Base-by-base conservation (phyloP, 2,113 vertebrate genomes). In the Tyrannus savana region DNA sequence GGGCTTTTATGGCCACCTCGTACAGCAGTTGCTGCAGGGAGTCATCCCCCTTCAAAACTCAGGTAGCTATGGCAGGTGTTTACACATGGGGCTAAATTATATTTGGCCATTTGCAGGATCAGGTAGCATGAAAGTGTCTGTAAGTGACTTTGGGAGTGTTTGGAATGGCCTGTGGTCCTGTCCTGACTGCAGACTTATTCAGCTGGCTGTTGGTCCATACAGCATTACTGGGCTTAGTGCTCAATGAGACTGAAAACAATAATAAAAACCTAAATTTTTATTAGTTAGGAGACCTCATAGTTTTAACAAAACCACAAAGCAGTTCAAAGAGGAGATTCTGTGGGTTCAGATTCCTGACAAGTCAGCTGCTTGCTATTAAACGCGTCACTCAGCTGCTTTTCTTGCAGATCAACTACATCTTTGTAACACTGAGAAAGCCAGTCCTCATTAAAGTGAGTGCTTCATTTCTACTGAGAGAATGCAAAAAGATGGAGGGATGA, bases 311-410 rank as follows among this genome's bases (percentile, higher is more conserved):
- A 55, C 41, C 59, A 66, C 7, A 4, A 69, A 93, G 72, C 7
- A 7, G 47, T 64, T 90, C 73, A 86, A 72, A 95, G 68, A 69
- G 84, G 50, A 63, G 59, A 71, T 84, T 83, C 85, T 90, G 85
- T 46, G 47, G 59, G 59, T 52, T 81, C 82, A 71, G 68, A 84
- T 88, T 96, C 75, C 79, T 93, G 88, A 56, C 6, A n/a, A 86
- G 76, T 93, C 76, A 86, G 87, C 83, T 88, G 68, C 82, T 91
- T 49, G 55, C 90, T 85, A 4, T 85, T 76, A 77, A 90, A 62
- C 4, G 3, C 1, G 0, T 73, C 75, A 67, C 33, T 83, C 7
- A 2, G 59, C 91, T 87, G 72, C 64, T 84, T 86, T 84, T 80
- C 73, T 72, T 67, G 42, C 75, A 63, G 41, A 80, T 92, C 79